Conservation (phyloP, 2,113 vertebrate species). For the Hippopotamus amphibius region DNA sequence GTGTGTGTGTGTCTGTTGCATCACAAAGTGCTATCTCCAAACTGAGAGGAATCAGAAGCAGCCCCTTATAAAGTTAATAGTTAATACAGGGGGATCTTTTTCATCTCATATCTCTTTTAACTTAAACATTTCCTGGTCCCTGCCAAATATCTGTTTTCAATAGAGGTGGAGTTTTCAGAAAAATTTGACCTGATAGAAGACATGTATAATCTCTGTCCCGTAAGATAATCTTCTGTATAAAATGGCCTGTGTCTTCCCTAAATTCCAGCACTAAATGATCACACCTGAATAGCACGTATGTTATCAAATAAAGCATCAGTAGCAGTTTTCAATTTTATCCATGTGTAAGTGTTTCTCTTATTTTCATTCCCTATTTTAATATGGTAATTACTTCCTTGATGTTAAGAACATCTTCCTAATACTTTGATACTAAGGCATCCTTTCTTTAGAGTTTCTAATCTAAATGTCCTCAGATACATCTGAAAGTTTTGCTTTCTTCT, state of each 20-base stretch:
- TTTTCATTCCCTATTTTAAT: not conserved
- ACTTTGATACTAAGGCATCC: not conserved
- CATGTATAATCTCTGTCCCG: slow-evolving; percentile 10
- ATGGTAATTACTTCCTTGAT: not conserved
- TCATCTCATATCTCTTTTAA: slow-evolving; percentile 56
- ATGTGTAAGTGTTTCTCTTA: not conserved
- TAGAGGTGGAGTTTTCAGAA: slow-evolving; percentile 43
- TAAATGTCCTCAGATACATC: not conserved
- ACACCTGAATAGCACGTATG: not conserved
- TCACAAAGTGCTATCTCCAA: slow-evolving; percentile 18
- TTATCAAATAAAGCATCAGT: not conserved
- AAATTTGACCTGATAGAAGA: not conserved
- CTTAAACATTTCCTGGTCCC: not conserved
- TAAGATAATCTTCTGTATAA: not conserved
- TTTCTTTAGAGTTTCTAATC: not conserved
- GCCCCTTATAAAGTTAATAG: slow-evolving; percentile 51
- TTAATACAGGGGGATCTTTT: not conserved
- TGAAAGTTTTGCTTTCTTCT: slow-evolving; percentile 21
- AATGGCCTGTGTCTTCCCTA: not conserved
- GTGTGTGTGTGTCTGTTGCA: not conserved
- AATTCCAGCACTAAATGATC: not conserved
- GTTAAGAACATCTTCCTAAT: not conserved
- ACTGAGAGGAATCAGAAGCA: slow-evolving; percentile 39
- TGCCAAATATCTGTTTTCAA: slow-evolving; percentile 74
- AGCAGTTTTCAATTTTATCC: not conserved